Evolutionary conservation across 2,797 vertebrate genomes (phyloP), one percentile per base, ranked within the genome.

Genomic region (Acestrorhynchus altus): DNA sequence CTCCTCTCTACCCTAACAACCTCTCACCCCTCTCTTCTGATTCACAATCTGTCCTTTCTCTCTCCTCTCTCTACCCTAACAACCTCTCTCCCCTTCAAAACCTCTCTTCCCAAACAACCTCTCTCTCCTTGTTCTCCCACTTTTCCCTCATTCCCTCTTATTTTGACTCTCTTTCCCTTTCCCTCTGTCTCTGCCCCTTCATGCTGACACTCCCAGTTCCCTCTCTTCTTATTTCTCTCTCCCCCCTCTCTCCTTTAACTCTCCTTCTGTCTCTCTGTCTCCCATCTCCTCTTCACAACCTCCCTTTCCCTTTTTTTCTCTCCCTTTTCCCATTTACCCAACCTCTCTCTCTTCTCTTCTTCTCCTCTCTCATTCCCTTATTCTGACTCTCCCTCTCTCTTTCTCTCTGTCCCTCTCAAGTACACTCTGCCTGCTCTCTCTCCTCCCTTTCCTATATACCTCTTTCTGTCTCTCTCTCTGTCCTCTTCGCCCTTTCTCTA

Each of bases 1-100:
- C 88, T 86, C 84, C 83, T 84, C 87, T 87, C 85, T 90, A 84
- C 42, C 16, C 15, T 51, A 6, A n/a, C 13, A 31, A 18, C 18
- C 47, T 18, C 35, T 26, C 52, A 22, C 31, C 35, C 70, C 26
- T n/a, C 40, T 13, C 13, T 39, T 18, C 28, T 16, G 18, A 5
- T 18, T 47, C 16, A 0, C 24, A 15, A 4, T 18, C n/a, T 31
- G 1, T 16, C 15, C 31, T 39, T 8, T 46, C 9, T 28, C 47
- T 1, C 46, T n/a, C n/a, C 8, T 28, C 57, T 47, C 57, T 77
- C 88, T 86, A 83, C 84, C 35, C 22, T n/a, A n/a, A n/a, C n/a
- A n/a, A n/a, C n/a, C 10, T 10, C 2, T 75, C 64, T 77, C 76
- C n/a, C 35, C 22, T n/a, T 52, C 66, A 6, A 24, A 70, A 83